Conservation (phyloP, 2,888 invertebrate species). For the Cetonia aurata region DNA sequence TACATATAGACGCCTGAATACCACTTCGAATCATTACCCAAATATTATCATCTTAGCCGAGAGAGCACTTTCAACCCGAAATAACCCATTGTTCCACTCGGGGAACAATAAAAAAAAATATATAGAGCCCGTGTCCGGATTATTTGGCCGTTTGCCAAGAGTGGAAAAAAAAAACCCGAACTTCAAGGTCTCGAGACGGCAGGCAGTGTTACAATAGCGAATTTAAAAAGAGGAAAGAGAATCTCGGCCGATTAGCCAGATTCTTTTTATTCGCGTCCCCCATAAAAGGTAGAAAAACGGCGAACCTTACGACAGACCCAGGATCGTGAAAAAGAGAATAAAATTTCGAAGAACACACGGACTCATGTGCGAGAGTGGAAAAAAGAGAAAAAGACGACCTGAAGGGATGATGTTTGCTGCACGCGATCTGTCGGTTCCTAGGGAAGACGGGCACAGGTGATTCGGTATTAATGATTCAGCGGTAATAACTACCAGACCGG, state of each 20-base stretch:
- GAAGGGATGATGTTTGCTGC: too few species aligned
- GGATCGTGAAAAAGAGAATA: slow-evolving; percentile 8
- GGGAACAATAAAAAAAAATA: background rate
- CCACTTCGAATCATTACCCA: slow-evolving; percentile 3
- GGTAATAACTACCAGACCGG: too few species aligned
- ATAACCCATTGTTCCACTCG: slow-evolving; percentile 29
- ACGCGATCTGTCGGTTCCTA: too few species aligned
- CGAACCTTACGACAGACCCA: background rate
- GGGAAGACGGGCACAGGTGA: too few species aligned
- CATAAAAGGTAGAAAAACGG: background rate
- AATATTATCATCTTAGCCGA: slow-evolving; percentile 26
- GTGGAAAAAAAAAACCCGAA: slow-evolving; percentile 7
- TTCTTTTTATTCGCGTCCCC: background rate
- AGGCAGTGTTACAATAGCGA: slow-evolving; percentile 2
- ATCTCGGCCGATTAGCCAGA: background rate
- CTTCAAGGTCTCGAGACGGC: slow-evolving; percentile 24
- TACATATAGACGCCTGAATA: background rate
- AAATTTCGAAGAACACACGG: too few species aligned
- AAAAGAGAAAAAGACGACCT: background rate
- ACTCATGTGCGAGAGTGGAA: background rate
- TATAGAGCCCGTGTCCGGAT: slow-evolving; percentile 7
- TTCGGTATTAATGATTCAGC: slow-evolving; percentile 15
- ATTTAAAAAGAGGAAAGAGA: background rate
- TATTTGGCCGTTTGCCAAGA: slow-evolving; percentile 18
- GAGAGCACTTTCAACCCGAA: slow-evolving; percentile 15